These are phyloP conservation scores for Australoheros scitulus DNA, from an alignment of 2,113 vertebrate species.

Conservation along the genomic window DNA sequence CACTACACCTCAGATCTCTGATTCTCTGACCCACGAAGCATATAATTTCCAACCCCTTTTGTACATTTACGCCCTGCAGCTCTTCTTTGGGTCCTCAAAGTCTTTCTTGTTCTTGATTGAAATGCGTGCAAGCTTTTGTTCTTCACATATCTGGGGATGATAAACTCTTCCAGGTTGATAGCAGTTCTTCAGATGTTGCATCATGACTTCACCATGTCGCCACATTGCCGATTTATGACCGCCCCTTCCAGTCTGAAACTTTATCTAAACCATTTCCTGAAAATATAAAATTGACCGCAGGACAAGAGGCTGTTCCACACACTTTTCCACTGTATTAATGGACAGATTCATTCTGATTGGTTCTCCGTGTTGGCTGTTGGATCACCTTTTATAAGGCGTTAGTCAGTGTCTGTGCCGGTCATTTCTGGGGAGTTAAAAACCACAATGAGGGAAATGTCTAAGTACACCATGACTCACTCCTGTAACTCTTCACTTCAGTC, in stretches of 20 bases:
- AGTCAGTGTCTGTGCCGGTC: slow-evolving; percentile 65
- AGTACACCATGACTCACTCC: slow-evolving; percentile 57
- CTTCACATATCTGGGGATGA: background rate
- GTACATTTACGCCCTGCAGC: background rate
- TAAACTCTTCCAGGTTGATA: slow-evolving; percentile 16
- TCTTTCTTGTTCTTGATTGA: background rate
- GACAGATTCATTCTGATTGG: slow-evolving; percentile 13
- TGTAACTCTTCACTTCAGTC: slow-evolving; percentile 19
- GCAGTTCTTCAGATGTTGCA: slow-evolving; percentile 20
- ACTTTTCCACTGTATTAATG: slow-evolving; percentile 3
- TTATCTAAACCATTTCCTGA: slow-evolving; percentile 48
- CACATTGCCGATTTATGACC: slow-evolving; percentile 47
- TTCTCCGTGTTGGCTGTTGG: slow-evolving; percentile 49
- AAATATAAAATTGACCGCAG: slow-evolving; percentile 21
- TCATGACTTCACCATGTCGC: slow-evolving; percentile 36
- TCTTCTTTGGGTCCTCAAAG: slow-evolving; percentile 6
- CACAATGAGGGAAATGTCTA: slow-evolving; percentile 58
- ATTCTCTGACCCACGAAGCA: slow-evolving; percentile 1
- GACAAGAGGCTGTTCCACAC: slow-evolving; percentile 14
- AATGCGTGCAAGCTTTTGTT: background rate
- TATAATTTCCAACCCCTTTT: background rate
- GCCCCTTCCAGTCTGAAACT: slow-evolving; percentile 1
- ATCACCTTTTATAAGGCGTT: slow-evolving; percentile 41
- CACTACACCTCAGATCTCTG: background rate
- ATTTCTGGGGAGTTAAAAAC: slow-evolving; percentile 54